These are phyloP conservation scores for Isurus oxyrinchus DNA, from an alignment of 2,113 vertebrate genomes.

Conservation along the genomic window DNA sequence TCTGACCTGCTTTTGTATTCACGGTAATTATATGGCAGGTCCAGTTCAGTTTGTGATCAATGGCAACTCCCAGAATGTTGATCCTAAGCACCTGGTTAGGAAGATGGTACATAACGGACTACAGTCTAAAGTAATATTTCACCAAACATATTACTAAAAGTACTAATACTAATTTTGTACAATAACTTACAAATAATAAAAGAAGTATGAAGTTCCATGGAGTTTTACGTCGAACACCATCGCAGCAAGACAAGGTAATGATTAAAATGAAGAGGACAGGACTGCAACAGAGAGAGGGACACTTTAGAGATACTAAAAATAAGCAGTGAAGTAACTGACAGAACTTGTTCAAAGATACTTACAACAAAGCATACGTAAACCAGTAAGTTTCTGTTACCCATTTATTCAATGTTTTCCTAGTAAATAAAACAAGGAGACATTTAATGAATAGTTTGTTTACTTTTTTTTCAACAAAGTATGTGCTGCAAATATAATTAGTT, in stretches of 20 bases:
- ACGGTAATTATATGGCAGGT: too few species aligned
- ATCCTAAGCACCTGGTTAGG: neutral
- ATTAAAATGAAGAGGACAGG: slow-evolving; percentile 49
- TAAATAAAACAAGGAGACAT: slow-evolving; percentile 40
- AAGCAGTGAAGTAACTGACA: neutral
- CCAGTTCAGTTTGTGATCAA: too few species aligned
- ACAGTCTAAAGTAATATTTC: neutral
- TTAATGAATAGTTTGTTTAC: neutral
- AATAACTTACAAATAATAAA: slow-evolving; percentile 70
- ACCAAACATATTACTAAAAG: neutral
- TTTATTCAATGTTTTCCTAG: slow-evolving; percentile 50
- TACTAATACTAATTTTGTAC: neutral
- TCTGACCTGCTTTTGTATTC: too few species aligned
- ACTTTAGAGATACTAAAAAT: slow-evolving; percentile 38
- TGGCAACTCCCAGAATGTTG: too few species aligned
- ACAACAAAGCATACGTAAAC: slow-evolving; percentile 65
- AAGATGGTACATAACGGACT: neutral
- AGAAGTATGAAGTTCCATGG: slow-evolving; percentile 73
- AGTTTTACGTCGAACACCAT: slow-evolving; percentile 57
- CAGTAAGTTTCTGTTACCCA: slow-evolving; percentile 53
- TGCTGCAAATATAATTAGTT: neutral
- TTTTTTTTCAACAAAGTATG: neutral
- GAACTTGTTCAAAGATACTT: slow-evolving; percentile 48
- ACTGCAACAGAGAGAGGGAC: slow-evolving; percentile 48
- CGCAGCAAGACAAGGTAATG: slow-evolving; percentile 61